Percentiles rank a stretch among this genome's conserved stretches.
phyloP scores from a whole-genome alignment of 2,888 invertebrate species.

The Baronia brevicornis region DNA sequence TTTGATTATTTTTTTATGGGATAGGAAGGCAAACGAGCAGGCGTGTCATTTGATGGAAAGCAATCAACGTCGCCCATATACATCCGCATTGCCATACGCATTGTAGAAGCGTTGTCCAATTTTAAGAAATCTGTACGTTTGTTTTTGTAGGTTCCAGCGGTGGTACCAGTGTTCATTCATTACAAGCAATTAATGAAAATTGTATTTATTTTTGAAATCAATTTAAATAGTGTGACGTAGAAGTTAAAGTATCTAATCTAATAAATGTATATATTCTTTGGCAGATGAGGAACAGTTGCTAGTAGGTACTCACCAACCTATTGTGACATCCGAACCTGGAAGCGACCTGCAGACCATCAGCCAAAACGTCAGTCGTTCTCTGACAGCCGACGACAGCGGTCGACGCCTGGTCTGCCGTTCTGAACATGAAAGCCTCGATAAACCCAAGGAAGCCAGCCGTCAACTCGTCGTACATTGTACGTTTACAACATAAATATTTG shows the following conservation, averaged over 20 bases:
- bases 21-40: no score
- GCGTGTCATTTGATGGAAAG: no score
- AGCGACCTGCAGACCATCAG: slow-evolving; percentile 77
- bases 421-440: slow-evolving; percentile 77
- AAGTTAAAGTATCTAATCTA: background rate
- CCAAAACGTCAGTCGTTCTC: slow-evolving; percentile 78
- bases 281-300: slow-evolving; percentile 78
- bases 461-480: slow-evolving; percentile 55
- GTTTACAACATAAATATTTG: no score
- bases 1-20: no score
- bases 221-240: no score
- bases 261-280: background rate
- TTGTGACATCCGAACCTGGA: slow-evolving; percentile 62
- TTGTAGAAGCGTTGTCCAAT: no score
- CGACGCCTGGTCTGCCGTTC: slow-evolving; percentile 80
- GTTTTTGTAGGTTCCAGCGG: no score
- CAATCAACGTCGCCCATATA: no score
- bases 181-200: no score
- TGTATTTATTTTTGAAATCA: background rate
- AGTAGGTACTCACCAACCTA: slow-evolving; percentile 73
- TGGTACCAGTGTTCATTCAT: no score
- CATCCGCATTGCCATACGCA: no score
- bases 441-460: slow-evolving; percentile 36
- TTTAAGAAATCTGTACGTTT: no score
- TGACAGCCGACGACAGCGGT: slow-evolving; percentile 80